Base-by-base conservation (phyloP, 1,140 invertebrate species). In the Trichonephila clavata region DNA sequence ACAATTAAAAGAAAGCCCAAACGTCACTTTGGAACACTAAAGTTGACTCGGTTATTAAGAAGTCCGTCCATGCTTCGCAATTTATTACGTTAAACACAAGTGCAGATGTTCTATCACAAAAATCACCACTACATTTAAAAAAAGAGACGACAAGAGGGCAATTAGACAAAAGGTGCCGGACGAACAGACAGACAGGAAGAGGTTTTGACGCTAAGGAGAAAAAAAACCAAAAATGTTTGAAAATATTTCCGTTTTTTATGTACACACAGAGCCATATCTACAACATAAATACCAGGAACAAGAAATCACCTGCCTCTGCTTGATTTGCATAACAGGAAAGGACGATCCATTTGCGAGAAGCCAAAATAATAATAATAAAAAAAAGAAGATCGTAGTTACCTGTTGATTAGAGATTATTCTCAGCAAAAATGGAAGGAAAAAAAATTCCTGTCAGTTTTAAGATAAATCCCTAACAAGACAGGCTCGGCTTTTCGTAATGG, bases 1-100 rank as follows among this genome's bases (percentile, higher is more conserved):
- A 65, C 63, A 65, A 65, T 65, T 65, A 65, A 65, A n/a, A 65
- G 63, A 65, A 65, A 21, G 13, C 21, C 63, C 63, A 65, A n/a
- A 65, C 63, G 63, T 65, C 63, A 65, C 20, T n/a, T 65, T n/a
- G 24, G 63, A 18, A 65, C 63, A 65, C n/a, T 65, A n/a, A 21
- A 65, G 21, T n/a, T 65, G 21, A 65, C 21, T 65, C 63, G 63
- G 63, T 65, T 21, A 65, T 65, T 65, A 65, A 21, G 63, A 65
- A 65, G 63, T 65, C 63, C 5, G 63, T 65, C n/a, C 63, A 24
- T 65, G 63, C 20, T 65, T n/a, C 20, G 63, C 63, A 65, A 65
- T 65, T 65, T 65, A 65, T 65, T 65, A 65, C 63, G 63, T 65
- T 65, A 65, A 65, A 65, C 63, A 65, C 63, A 65, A 65, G 63